These are phyloP conservation scores for Halcyon malimbica DNA, from an alignment of 2,113 vertebrate species.

Conservation along the genomic window DNA sequence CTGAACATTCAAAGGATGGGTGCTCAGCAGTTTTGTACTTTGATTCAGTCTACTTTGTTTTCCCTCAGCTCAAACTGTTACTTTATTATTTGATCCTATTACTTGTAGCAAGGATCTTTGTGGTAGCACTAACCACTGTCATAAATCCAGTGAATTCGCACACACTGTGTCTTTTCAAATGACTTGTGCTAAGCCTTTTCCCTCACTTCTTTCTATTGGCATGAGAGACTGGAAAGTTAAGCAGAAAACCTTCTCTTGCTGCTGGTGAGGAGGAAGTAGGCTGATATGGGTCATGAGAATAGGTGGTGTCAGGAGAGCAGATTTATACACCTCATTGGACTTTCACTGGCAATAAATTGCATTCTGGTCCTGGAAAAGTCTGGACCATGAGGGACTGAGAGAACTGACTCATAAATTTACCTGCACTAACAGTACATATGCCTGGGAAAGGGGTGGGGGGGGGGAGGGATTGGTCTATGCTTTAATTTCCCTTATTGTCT, in stretches of 20 bases:
- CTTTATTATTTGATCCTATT: not conserved
- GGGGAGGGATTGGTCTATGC: not conserved
- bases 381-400: not conserved
- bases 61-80: not conserved
- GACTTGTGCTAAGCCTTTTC: not conserved
- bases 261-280: not conserved
- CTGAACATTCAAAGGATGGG: not conserved
- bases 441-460: not conserved
- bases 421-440: not conserved
- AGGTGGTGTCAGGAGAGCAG: not conserved
- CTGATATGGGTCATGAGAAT: not conserved
- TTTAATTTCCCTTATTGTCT: not conserved
- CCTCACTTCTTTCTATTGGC: not conserved
- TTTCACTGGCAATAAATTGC: conserved; percentile 11
- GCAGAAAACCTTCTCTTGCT: not conserved
- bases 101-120: not conserved
- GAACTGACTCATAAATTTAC: not conserved
- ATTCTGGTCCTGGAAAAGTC: not conserved
- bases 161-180: not conserved
- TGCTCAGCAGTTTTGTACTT: not conserved
- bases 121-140: not conserved
- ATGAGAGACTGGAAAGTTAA: not conserved
- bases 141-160: not conserved
- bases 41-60: not conserved
- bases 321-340: not conserved